Evolutionary conservation across 1,140 invertebrate species (phyloP), one percentile per base, ranked within the genome.

Genomic region (Diorhabda carinulata): DNA sequence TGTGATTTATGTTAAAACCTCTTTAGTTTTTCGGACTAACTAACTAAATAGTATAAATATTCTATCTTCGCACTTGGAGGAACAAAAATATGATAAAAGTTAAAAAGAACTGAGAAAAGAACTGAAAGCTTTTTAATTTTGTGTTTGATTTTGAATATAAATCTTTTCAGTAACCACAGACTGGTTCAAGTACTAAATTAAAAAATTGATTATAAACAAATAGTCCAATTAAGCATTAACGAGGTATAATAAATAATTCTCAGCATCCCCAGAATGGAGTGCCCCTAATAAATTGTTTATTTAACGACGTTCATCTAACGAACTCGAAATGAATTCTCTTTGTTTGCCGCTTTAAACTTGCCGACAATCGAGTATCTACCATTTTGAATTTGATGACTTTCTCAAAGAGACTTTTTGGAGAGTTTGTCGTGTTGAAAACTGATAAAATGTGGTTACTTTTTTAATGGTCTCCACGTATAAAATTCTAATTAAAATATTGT

Each of bases 251-350:
- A 52, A 52, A 52, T 52, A 52, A 52, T 4, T 52, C 47, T 52
- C n/a, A 52, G n/a, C 47, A 52, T 52, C 47, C n/a, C 47, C n/a
- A 52, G 25, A 52, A 52, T 52, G n/a, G 47, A n/a, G 47, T 52
- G 25, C 25, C 25, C 25, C 25, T 25, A 52, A 52, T 52, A 52
- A 52, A 52, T 52, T 52, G 47, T 52, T 52, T 52, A 52, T 52
- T 52, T 52, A 52, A 52, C n/a, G 6, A n/a, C 6, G 47, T n/a
- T 6, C 47, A 6, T 6, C 47, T 52, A 52, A 52, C 47, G 47
- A 52, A 52, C 47, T 52, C n/a, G 47, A 52, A 52, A 52, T 52
- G 47, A 52, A 52, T 52, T 52, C 47, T n/a, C n/a, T 52, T 52
- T 52, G 47, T n/a, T 6, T n/a, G 5, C 5, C 47, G 6, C 6